Conservation (phyloP, 2,113 vertebrate genomes). For the Gavia stellata region DNA sequence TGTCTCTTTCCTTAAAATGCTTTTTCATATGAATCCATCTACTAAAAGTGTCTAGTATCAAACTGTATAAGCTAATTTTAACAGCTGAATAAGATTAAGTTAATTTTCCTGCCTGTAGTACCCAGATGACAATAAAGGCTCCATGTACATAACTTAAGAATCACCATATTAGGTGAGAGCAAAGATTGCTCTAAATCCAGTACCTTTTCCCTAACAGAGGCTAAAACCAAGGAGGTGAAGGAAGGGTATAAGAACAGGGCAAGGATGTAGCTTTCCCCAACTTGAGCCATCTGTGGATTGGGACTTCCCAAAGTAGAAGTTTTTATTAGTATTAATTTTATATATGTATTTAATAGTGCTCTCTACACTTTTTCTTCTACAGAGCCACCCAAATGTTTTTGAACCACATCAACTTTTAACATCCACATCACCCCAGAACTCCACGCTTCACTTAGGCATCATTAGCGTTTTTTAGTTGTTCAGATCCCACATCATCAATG, state of each 20-base stretch:
- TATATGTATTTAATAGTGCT: neutral
- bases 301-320: neutral
- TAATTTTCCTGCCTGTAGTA: neutral
- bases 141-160: neutral
- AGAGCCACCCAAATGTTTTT: neutral
- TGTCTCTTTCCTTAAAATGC: neutral
- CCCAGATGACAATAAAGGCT: neutral
- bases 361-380: neutral
- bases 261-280: neutral
- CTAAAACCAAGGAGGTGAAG: neutral
- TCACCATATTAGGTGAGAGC: neutral
- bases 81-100: neutral
- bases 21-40: neutral
- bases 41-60: neutral
- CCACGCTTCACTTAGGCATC: rapidly evolving
- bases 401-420: neutral
- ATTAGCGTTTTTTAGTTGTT: neutral
- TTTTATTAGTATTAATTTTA: neutral
- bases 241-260: neutral
- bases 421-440: neutral
- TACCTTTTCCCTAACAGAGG: neutral
- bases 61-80: neutral
- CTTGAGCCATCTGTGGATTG: neutral
- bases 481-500: neutral
- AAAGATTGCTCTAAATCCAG: neutral